phyloP scores from a whole-genome alignment of 2,888 invertebrate species.

The Chalcis sispes region DNA sequence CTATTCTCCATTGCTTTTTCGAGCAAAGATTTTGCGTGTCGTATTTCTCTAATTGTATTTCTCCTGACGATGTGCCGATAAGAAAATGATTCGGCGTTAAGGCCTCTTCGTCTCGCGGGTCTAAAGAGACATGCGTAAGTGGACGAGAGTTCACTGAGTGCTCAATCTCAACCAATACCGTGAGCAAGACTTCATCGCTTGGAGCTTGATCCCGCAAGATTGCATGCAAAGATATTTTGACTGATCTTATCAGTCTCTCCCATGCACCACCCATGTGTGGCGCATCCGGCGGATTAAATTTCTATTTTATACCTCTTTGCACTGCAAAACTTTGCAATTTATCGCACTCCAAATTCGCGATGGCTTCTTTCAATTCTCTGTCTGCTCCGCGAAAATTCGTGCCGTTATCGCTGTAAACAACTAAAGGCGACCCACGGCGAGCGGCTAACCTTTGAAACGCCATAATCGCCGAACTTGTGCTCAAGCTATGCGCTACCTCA shows the following conservation, averaged over 20 bases:
- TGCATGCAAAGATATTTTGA: constrained; percentile 4
- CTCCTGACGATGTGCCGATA: constrained; percentile 18
- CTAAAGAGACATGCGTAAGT: constrained; percentile 18
- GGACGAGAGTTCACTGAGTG: constrained; percentile 33
- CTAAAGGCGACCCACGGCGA: neutral
- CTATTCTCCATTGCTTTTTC: constrained; percentile 31
- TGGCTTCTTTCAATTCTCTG: neutral
- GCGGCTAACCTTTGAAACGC: neutral
- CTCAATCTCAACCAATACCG: constrained; percentile 36
- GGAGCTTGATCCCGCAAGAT: constrained; percentile 11
- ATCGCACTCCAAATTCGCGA: neutral
- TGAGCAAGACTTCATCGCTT: constrained; percentile 25
- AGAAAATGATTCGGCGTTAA: constrained; percentile 46
- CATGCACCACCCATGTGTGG: constrained; percentile 40
- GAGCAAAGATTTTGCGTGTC: constrained; percentile 1
- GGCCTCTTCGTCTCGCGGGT: constrained; percentile 9
- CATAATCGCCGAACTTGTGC: neutral
- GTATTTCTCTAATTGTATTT: constrained; percentile 4
- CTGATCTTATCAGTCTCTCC: constrained; percentile 30
- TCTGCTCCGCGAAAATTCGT: constrained; percentile 6
- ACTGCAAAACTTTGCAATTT: neutral
- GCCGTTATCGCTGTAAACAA: neutral
- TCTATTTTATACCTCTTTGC: neutral
- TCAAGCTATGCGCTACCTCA: neutral
- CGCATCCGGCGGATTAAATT: constrained; percentile 8